Evolutionary conservation across 2,888 invertebrate genomes (phyloP).

Genomic region (Lycia hirtaria): DNA sequence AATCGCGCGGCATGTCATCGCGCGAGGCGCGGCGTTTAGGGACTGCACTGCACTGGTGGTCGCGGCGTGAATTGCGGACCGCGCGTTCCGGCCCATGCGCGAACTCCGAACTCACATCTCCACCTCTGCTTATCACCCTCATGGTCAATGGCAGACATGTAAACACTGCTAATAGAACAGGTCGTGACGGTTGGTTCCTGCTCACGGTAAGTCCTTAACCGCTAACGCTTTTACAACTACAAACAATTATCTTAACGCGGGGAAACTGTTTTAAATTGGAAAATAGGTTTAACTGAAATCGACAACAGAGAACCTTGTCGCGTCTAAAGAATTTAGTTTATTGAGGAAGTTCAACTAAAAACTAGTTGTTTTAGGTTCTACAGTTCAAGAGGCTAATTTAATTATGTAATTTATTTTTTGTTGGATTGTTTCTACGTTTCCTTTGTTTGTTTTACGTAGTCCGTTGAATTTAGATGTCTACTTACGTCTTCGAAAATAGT

Average conservation of each 20-base stretch:
- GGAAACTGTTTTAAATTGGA: constrained; percentile 43
- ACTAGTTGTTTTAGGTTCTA: constrained; percentile 13
- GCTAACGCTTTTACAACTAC: constrained; percentile 24
- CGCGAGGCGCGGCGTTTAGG: constrained; percentile 64
- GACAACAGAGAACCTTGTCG: constrained; percentile 28
- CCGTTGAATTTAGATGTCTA: not conserved
- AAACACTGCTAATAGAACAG: constrained; percentile 36
- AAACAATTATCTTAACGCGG: constrained; percentile 34
- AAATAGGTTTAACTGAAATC: constrained; percentile 38
- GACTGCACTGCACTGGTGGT: constrained; percentile 60
- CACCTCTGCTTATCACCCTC: constrained; percentile 52
- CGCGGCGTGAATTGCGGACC: constrained; percentile 26
- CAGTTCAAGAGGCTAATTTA: constrained; percentile 21
- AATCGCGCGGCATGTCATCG: constrained; percentile 69
- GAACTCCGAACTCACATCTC: constrained; percentile 44
- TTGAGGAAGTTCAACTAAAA: constrained; percentile 36
- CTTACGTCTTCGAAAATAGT: not conserved
- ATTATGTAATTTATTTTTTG: constrained; percentile 32
- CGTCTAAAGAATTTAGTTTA: constrained; percentile 33
- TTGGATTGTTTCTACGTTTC: constrained; percentile 21
- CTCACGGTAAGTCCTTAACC: constrained; percentile 40
- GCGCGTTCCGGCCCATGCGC: constrained; percentile 55
- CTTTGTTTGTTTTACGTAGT: constrained; percentile 8
- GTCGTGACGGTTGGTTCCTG: constrained; percentile 52
- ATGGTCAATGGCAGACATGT: constrained; percentile 66